phyloP scores from a whole-genome alignment of 2,888 invertebrate genomes.

The Lycocerus yunnanus region DNA sequence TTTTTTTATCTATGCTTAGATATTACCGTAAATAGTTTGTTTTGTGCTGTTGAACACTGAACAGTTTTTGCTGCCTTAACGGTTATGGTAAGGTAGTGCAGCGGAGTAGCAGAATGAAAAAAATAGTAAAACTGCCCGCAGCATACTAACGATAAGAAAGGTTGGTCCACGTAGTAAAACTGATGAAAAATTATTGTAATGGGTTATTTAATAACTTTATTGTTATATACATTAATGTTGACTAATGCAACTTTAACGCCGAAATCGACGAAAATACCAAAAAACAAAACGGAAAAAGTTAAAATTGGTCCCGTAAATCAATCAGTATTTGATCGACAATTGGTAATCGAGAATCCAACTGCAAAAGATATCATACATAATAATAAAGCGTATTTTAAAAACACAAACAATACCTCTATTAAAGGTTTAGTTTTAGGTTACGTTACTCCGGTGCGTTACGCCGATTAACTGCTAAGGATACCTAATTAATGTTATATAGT shows the following conservation, averaged over 20 bases:
- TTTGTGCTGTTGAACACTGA: too few species aligned
- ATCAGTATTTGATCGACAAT: conserved; percentile 68
- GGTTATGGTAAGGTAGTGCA: too few species aligned
- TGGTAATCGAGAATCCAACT: conserved; percentile 70
- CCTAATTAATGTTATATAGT: background rate
- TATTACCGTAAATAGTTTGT: too few species aligned
- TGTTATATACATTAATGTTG: background rate
- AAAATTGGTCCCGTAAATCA: conserved; percentile 46
- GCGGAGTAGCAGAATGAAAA: too few species aligned
- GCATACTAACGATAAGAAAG: too few species aligned
- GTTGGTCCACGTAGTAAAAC: too few species aligned
- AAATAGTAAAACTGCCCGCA: too few species aligned
- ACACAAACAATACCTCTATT: conserved; percentile 69
- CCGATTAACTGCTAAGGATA: background rate
- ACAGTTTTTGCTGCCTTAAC: too few species aligned
- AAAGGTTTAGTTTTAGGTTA: conserved; percentile 82
- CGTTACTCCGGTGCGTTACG: conserved; percentile 81
- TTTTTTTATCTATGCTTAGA: too few species aligned
- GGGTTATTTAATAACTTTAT: background rate
- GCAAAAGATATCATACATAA: conserved; percentile 77
- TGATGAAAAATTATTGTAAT: background rate
- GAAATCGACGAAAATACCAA: conserved; percentile 43
- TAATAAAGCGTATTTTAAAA: conserved; percentile 74
- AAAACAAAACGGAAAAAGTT: conserved; percentile 17
- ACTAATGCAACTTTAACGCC: conserved; percentile 43